A percentile compares a stretch with the other conserved stretches of the same genome.
Conservation (phyloP, 2,113 vertebrate species). For the Irena cyanogastra region DNA sequence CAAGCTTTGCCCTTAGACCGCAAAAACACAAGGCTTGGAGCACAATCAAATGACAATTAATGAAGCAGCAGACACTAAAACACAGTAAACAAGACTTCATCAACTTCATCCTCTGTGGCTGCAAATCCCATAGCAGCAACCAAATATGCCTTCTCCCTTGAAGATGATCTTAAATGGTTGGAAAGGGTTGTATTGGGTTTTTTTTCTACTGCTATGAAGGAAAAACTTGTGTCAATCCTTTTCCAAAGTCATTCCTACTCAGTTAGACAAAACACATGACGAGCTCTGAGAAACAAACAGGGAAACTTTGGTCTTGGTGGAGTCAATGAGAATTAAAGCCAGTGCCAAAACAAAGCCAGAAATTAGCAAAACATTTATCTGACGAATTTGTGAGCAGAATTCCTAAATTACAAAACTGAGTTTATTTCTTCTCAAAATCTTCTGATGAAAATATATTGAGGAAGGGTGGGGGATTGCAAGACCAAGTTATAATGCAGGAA, state of each 20-base stretch:
- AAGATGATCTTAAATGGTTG: background rate
- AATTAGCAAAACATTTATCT: background rate
- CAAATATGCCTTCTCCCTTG: background rate
- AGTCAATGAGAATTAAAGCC: background rate
- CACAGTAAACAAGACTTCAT: background rate
- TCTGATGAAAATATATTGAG: background rate
- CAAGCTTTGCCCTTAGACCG: background rate
- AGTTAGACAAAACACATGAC: background rate
- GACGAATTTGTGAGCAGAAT: background rate
- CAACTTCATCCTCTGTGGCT: background rate
- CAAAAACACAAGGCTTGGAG: background rate
- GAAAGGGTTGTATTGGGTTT: accelerated
- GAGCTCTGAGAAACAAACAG: background rate
- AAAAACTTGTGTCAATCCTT: background rate
- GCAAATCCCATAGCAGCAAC: background rate
- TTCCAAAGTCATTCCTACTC: background rate
- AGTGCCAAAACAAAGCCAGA: background rate
- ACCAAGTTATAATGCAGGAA: background rate
- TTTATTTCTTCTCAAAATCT: background rate
- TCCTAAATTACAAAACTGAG: background rate
- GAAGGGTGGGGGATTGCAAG: background rate
- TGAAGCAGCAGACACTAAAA: background rate
- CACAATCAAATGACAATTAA: background rate
- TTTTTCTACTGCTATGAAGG: background rate
- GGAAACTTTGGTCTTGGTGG: background rate